phyloP scores from a whole-genome alignment of 2,797 vertebrate species.

The Gephyroberyx darwinii region DNA sequence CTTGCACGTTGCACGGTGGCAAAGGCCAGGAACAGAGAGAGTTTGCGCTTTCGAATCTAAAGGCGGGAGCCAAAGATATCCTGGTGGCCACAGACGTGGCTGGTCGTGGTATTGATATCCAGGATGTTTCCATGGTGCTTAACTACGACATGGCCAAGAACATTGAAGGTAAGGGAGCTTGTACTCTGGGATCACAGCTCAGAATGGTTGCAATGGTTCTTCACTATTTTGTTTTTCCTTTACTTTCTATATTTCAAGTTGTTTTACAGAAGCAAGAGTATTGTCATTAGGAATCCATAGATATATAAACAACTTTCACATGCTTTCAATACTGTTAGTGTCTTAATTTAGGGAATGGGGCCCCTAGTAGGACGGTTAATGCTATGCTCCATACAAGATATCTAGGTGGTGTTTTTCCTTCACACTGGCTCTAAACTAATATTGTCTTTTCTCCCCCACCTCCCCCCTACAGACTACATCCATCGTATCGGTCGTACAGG shows the following conservation, averaged over 20 bases:
- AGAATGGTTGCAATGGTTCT: not conserved
- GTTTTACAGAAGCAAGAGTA: not conserved
- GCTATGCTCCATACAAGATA: no score
- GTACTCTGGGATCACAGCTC: not conserved
- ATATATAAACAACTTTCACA: not conserved
- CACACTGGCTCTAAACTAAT: not conserved
- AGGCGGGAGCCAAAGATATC: constrained; percentile 98
- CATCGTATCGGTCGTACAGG: constrained; percentile 98
- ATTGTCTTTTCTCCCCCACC: not conserved
- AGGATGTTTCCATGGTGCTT: constrained; percentile 97
- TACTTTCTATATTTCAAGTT: not conserved
- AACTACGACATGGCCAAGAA: constrained; percentile 99
- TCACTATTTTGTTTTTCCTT: not conserved
- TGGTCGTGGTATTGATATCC: constrained; percentile 97
- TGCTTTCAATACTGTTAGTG: not conserved
- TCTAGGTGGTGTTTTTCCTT: not conserved
- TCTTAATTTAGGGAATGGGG: not conserved
- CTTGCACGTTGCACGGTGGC: constrained; percentile 96
- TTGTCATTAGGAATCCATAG: not conserved
- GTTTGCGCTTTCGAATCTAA: constrained; percentile 97
- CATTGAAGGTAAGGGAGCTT: constrained; percentile 89
- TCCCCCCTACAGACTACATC: constrained; percentile 88
- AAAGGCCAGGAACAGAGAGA: constrained; percentile 99
- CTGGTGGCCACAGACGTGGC: constrained; percentile 98
- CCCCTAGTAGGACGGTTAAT: not conserved